Evolutionary conservation across 2,113 vertebrate genomes (phyloP).

Genomic region (Rallus limicola): DNA sequence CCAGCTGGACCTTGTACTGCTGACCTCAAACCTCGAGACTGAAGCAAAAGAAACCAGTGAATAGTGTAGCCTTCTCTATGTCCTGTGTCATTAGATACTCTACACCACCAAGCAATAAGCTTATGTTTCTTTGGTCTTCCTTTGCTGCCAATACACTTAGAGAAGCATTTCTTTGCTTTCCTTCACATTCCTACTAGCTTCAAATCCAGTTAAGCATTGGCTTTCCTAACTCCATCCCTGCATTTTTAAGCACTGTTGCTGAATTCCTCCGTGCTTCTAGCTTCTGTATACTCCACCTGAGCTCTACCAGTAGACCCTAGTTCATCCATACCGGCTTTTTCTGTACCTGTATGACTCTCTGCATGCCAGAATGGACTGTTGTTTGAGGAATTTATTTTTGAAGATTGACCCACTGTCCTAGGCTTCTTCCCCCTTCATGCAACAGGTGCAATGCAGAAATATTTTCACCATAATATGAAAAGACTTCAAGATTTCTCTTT

Average conservation of each 20-base stretch:
- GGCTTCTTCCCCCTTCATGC: not conserved
- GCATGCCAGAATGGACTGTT: not conserved
- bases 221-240: not conserved
- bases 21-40: not conserved
- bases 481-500: not conserved
- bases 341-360: not conserved
- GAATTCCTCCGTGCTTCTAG: not conserved
- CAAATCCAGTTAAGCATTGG: not conserved
- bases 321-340: not conserved
- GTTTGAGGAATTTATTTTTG: not conserved
- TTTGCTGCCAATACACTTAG: not conserved
- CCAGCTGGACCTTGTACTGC: not conserved
- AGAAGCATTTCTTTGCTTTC: not conserved
- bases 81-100: not conserved
- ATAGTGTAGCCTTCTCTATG: not conserved
- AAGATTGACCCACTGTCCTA: not conserved
- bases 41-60: not conserved
- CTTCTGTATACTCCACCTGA: not conserved
- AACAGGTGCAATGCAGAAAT: not conserved
- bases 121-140: not conserved
- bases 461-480: not conserved
- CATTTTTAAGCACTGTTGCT: not conserved
- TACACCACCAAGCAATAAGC: not conserved
- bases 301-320: not conserved
- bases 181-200: not conserved